Conservation (phyloP, 2,888 invertebrate genomes). For the Trilocha varians region DNA sequence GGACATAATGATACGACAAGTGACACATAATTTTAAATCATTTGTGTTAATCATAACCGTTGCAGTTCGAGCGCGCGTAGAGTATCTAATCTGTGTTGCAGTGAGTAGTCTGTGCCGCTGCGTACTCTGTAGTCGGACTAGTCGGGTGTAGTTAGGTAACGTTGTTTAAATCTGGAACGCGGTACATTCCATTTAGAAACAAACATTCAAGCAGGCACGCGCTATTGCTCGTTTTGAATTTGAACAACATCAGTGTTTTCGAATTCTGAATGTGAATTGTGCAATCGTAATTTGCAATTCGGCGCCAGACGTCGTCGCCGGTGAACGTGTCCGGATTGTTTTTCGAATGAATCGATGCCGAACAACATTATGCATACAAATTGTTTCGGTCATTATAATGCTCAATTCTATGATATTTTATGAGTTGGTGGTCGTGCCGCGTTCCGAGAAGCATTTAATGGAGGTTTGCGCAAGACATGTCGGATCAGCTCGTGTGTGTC, state of each 20-base stretch:
- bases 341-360: constrained; percentile 39
- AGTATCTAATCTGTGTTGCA: too few relatives aligned
- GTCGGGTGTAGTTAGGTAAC: background rate
- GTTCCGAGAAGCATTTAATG: constrained; percentile 48
- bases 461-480: constrained; percentile 50
- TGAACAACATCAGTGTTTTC: constrained; percentile 49
- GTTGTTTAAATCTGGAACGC: constrained; percentile 36
- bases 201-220: constrained; percentile 30
- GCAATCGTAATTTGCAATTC: constrained; percentile 57
- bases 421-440: constrained; percentile 25
- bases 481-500: constrained; percentile 33
- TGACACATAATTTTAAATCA: too few relatives aligned
- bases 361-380: constrained; percentile 56
- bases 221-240: constrained; percentile 44
- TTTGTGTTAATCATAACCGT: too few relatives aligned
- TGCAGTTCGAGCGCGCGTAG: too few relatives aligned
- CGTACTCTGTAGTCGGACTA: background rate
- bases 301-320: constrained; percentile 51
- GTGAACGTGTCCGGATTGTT: constrained; percentile 53
- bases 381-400: constrained; percentile 33
- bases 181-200: constrained; percentile 31
- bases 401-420: constrained; percentile 42
- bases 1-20: too few relatives aligned
- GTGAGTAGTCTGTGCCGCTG: background rate
- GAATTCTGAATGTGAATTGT: constrained; percentile 54